Conservation (phyloP, 1,140 invertebrate genomes). For the Coelopa frigida region DNA sequence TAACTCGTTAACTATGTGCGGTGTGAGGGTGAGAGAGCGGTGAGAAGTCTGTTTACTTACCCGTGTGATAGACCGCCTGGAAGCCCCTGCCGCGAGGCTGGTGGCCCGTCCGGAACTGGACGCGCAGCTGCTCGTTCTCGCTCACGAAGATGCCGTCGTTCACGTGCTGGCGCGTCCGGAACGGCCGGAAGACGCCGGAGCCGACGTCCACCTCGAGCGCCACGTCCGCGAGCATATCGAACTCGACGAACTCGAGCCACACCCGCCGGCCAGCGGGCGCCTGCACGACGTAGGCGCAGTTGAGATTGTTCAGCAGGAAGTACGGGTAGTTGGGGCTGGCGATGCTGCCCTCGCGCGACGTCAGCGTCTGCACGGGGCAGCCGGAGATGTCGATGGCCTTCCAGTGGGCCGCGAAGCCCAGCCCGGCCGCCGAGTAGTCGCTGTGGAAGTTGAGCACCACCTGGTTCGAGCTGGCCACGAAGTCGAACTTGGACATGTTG, state of each 20-base stretch:
- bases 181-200: constrained; percentile 49
- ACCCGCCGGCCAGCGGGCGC: constrained; percentile 55
- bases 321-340: constrained; percentile 62
- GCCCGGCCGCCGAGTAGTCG: constrained; percentile 59
- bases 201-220: constrained; percentile 52
- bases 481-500: constrained; percentile 51
- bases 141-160: constrained; percentile 58
- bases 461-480: constrained; percentile 54
- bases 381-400: constrained; percentile 57
- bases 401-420: constrained; percentile 62
- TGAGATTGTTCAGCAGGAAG: constrained; percentile 56
- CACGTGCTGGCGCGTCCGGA: constrained; percentile 44
- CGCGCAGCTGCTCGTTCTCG: constrained; percentile 48
- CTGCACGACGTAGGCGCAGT: constrained; percentile 59
- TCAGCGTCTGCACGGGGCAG: constrained; percentile 57
- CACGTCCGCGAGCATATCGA: constrained; percentile 51
- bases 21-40: too few species aligned
- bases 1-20: too few species aligned
- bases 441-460: constrained; percentile 59
- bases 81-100: constrained; percentile 54
- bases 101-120: constrained; percentile 52
- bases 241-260: constrained; percentile 57
- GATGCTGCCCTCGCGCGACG: constrained; percentile 52
- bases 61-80: constrained; percentile 53
- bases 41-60: constrained; percentile 42